Conservation (phyloP, 2,797 vertebrate genomes). For the Pygocentrus nattereri region DNA sequence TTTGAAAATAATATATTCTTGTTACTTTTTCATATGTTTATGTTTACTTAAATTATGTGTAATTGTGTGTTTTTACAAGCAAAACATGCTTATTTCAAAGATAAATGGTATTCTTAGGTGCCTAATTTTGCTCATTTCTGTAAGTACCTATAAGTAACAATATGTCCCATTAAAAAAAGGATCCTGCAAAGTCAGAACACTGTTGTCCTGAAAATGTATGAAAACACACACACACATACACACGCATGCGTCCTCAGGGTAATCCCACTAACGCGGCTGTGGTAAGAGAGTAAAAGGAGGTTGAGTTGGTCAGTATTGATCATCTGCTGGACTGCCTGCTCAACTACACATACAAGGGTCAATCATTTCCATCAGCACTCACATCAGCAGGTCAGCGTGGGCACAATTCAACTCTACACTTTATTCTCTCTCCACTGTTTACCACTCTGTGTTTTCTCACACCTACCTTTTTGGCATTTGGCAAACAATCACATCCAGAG, state of each 20-base stretch:
- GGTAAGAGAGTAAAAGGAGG: conserved; percentile 42
- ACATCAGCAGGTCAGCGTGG: conserved; percentile 38
- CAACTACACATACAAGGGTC: conserved; percentile 39
- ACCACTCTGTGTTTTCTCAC: neutral
- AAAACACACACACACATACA: conserved; percentile 20
- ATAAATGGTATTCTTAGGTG: too few species aligned
- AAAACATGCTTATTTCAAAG: too few species aligned
- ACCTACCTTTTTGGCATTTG: neutral
- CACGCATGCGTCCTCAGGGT: conserved; percentile 5
- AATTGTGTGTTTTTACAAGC: too few species aligned
- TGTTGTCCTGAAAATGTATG: too few species aligned
- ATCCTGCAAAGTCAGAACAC: too few species aligned
- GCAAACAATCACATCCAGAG: neutral
- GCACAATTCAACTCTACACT: neutral
- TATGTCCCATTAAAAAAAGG: too few species aligned
- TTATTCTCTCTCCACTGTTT: neutral
- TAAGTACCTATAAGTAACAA: too few species aligned
- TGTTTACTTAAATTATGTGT: too few species aligned
- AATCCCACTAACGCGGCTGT: conserved; percentile 23
- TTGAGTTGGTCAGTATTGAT: conserved; percentile 38
- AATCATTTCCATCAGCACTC: conserved; percentile 42
- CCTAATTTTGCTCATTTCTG: too few species aligned
- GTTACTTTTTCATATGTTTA: too few species aligned
- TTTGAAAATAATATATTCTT: too few species aligned
- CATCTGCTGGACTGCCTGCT: conserved; percentile 32